These are phyloP conservation scores for Sarcophilus harrisii DNA, from an alignment of 2,797 vertebrate species.

Conservation along the genomic window DNA sequence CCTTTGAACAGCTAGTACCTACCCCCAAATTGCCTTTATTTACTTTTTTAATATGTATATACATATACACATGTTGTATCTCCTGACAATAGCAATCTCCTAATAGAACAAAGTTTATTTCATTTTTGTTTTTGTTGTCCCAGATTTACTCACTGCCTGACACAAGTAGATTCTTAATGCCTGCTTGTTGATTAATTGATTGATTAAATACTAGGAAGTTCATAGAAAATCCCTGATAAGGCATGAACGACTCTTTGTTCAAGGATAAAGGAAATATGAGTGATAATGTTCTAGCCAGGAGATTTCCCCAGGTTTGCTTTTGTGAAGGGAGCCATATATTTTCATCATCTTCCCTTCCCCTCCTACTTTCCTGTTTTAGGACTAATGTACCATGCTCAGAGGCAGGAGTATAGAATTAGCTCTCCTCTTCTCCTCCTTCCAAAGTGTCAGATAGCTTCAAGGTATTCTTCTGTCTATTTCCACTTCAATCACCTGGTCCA, in stretches of 20 bases:
- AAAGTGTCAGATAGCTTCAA: not conserved
- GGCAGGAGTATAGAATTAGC: not conserved
- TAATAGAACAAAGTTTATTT: not conserved
- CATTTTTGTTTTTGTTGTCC: not conserved
- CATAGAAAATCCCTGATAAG: not conserved
- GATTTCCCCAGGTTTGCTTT: not conserved
- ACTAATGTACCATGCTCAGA: not conserved
- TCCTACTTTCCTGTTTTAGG: not conserved
- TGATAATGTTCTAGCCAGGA: not conserved
- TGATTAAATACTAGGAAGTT: not conserved
- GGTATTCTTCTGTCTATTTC: not conserved
- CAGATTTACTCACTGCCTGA: not conserved
- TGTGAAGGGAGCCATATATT: not conserved
- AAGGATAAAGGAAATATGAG: not conserved
- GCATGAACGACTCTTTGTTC: not conserved
- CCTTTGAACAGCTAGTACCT: not conserved
- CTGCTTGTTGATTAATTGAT: not conserved
- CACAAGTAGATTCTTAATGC: not conserved
- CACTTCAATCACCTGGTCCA: not conserved
- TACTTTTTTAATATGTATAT: not conserved
- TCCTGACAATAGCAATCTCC: not conserved
- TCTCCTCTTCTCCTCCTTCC: not conserved
- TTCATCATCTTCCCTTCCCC: conserved; percentile 3
- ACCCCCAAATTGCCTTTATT: not conserved
- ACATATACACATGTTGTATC: not conserved